A percentile compares a stretch with the other conserved stretches of the same genome.
These are phyloP conservation scores for Cheilosia pagana DNA, from an alignment of 2,888 invertebrate genomes.

Conservation along the genomic window DNA sequence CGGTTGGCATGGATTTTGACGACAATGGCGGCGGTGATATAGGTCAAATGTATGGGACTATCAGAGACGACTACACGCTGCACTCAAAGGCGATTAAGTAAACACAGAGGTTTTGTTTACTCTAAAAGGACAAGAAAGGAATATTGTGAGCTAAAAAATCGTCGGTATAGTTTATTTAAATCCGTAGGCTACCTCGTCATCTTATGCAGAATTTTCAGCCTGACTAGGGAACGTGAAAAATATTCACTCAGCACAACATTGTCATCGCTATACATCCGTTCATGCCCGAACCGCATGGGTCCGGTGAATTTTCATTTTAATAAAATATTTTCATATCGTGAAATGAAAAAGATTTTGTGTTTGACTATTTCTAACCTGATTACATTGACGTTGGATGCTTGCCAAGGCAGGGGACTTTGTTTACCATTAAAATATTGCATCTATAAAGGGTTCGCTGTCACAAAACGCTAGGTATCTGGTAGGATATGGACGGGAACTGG, in stretches of 20 bases:
- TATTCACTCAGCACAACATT: constrained; percentile 23
- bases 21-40: too few species aligned
- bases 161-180: background rate
- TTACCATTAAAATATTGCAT: constrained; percentile 3
- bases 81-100: too few species aligned
- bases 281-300: constrained; percentile 31
- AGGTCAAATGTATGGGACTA: too few species aligned
- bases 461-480: background rate
- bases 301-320: constrained; percentile 25
- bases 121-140: too few species aligned
- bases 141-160: background rate
- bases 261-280: constrained; percentile 13
- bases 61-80: too few species aligned
- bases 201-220: background rate
- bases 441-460: constrained; percentile 11
- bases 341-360: constrained; percentile 15
- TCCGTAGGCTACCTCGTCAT: background rate
- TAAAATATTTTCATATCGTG: constrained; percentile 55
- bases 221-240: constrained; percentile 24
- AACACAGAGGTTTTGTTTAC: too few species aligned
- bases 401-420: constrained; percentile 38
- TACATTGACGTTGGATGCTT: constrained; percentile 55
- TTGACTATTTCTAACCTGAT: constrained; percentile 58
- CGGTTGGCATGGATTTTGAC: too few species aligned
- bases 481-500: background rate